Conservation (phyloP, 1,140 invertebrate species). For the Sinella curviseta region DNA sequence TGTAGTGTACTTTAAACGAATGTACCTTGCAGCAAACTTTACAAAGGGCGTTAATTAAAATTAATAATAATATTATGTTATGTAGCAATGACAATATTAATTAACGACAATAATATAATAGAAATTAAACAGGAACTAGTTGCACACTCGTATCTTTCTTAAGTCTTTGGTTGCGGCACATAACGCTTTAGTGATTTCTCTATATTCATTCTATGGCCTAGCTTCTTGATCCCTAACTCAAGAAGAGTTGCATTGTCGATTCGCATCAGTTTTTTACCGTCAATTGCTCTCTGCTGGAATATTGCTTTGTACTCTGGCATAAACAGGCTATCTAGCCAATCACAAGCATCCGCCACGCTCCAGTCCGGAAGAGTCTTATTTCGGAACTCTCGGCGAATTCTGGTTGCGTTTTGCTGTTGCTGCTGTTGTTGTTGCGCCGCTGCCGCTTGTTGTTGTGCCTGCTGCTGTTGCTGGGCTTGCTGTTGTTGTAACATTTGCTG, state of each 20-base stretch:
- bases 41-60: no score
- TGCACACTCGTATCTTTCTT: slow-evolving; percentile 22
- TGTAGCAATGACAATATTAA: not conserved
- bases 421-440: slow-evolving; percentile 56
- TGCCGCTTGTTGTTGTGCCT: slow-evolving; percentile 50
- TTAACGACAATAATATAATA: not conserved
- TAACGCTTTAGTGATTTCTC: slow-evolving; percentile 56
- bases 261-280: slow-evolving; percentile 57
- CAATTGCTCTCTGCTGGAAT: slow-evolving; percentile 57
- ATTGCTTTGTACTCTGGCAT: slow-evolving; percentile 59
- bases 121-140: slow-evolving; percentile 2
- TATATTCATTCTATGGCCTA: slow-evolving; percentile 62
- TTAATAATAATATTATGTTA: not conserved
- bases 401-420: slow-evolving; percentile 40
- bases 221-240: slow-evolving; percentile 60
- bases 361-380: slow-evolving; percentile 58
- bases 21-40: no score
- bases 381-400: slow-evolving; percentile 51
- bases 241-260: slow-evolving; percentile 60
- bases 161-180: slow-evolving; percentile 46
- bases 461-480: slow-evolving; percentile 60
- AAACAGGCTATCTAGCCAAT: slow-evolving; percentile 60
- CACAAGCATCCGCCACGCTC: slow-evolving; percentile 58
- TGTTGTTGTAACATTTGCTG: slow-evolving; percentile 59
- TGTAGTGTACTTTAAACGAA: no score